phyloP scores from a whole-genome alignment of 2,113 vertebrate species.

The Camelus dromedarius region DNA sequence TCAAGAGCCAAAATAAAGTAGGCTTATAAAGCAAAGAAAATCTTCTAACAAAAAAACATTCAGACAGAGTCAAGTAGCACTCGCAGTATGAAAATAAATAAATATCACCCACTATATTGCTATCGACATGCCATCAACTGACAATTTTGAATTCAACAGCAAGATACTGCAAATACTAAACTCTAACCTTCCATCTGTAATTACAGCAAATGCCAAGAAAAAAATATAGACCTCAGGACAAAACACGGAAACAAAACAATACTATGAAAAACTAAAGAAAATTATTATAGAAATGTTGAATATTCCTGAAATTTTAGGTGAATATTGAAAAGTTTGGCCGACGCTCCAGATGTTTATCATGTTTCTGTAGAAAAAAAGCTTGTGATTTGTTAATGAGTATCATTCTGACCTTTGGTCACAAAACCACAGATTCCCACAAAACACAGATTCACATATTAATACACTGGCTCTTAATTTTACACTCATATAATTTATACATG shows the following conservation, averaged over 20 bases:
- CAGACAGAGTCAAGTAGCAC: slow-evolving; percentile 61
- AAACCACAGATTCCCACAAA: slow-evolving; percentile 47
- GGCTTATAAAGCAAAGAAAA: slow-evolving; percentile 60
- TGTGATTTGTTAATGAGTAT: slow-evolving; percentile 1
- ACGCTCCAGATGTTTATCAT: background rate
- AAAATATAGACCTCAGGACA: slow-evolving; percentile 43
- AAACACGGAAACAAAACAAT: slow-evolving; percentile 58
- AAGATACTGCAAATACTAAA: slow-evolving; percentile 17
- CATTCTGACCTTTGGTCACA: slow-evolving; percentile 1
- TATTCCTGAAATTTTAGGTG: background rate
- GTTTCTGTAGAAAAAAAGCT: background rate
- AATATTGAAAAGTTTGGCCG: slow-evolving; percentile 5
- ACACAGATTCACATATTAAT: background rate
- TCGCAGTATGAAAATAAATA: slow-evolving; percentile 78
- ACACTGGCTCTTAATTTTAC: background rate
- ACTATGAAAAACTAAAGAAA: slow-evolving; percentile 68
- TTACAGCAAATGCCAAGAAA: slow-evolving; percentile 70
- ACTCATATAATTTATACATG: no score
- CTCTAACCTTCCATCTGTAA: slow-evolving; percentile 9
- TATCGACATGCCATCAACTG: background rate
- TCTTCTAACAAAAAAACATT: slow-evolving; percentile 58
- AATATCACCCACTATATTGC: slow-evolving; percentile 3
- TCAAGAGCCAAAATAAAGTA: slow-evolving; percentile 72
- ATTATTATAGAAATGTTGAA: background rate
- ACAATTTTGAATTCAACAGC: slow-evolving; percentile 76